Evolutionary conservation across 2,113 vertebrate genomes (phyloP).

Genomic region (Rhodinocichla rosea): DNA sequence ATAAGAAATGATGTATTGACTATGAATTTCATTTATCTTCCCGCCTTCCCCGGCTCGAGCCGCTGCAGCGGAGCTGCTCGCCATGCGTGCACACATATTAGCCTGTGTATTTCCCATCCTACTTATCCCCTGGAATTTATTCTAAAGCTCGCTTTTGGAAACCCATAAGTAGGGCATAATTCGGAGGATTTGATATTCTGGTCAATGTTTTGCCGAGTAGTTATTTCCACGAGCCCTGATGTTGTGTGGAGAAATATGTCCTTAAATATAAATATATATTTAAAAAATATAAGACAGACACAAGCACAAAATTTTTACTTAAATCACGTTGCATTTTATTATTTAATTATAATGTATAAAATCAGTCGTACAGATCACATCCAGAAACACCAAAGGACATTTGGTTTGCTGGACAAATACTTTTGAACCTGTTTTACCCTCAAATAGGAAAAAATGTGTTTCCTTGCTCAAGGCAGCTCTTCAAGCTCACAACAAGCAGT

Average conservation of each 20-base stretch:
- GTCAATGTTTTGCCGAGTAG: constrained; percentile 45
- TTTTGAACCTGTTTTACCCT: background rate
- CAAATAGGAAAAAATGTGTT: background rate
- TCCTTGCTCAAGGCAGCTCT: background rate
- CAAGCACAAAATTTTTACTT: background rate
- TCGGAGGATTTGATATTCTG: constrained; percentile 66
- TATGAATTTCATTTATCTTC: constrained; percentile 61
- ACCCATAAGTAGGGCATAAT: constrained; percentile 72
- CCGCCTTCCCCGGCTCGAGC: constrained; percentile 30
- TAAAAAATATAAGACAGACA: rapidly evolving
- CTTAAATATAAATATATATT: background rate
- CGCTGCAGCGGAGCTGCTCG: background rate
- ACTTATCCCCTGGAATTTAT: constrained; percentile 74
- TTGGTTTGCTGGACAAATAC: background rate
- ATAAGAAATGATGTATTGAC: constrained; percentile 48
- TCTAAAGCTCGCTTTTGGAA: constrained; percentile 76
- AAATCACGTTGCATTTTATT: too few relatives aligned
- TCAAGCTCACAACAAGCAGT: rapidly evolving
- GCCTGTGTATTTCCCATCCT: constrained; percentile 15
- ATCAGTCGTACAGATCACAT: background rate
- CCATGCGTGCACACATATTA: constrained; percentile 52
- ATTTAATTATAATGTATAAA: background rate
- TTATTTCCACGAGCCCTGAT: constrained; percentile 19
- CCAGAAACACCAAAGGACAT: background rate
- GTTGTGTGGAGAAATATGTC: background rate